Conservation (phyloP, 2,888 invertebrate genomes). For the Loripinus fragilis region DNA sequence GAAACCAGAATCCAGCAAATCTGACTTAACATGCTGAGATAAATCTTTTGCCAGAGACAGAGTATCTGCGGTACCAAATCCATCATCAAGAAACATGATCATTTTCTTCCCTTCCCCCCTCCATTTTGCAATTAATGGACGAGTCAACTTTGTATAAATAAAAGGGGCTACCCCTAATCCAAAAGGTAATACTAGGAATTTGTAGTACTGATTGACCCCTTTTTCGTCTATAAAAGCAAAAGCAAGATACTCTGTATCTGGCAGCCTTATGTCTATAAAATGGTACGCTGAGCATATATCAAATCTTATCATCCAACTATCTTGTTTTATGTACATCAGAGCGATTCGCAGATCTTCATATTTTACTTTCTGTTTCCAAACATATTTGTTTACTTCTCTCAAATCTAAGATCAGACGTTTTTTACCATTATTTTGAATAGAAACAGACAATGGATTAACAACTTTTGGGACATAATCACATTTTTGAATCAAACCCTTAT, state of each 20-base stretch:
- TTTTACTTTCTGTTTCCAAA: conserved; percentile 29
- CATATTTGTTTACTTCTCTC: conserved; percentile 17
- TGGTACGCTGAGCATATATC: too few relatives aligned
- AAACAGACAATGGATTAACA: conserved; percentile 25
- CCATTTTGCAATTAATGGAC: conserved; percentile 33
- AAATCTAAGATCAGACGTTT: conserved; percentile 23
- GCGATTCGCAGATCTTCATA: conserved; percentile 28
- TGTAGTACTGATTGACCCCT: conserved; percentile 5
- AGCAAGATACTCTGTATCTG: too few relatives aligned
- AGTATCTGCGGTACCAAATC: conserved; percentile 38
- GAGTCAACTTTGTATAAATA: conserved; percentile 42
- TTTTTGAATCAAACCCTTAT: conserved; percentile 15
- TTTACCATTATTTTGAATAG: conserved; percentile 18
- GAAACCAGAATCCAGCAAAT: conserved; percentile 38
- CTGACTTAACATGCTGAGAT: conserved; percentile 26
- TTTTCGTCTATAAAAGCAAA: not conserved
- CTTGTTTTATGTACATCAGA: not conserved
- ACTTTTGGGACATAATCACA: conserved; percentile 7
- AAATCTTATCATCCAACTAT: too few relatives aligned
- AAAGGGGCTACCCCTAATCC: conserved; percentile 21
- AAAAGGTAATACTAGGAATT: conserved; percentile 34
- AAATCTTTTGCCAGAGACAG: not conserved
- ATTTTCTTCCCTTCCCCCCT: conserved; percentile 36
- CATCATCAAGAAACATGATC: conserved; percentile 51
- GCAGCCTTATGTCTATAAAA: too few relatives aligned